Conservation (phyloP, 2,888 invertebrate genomes). For the Drosophila suboccidentalis region DNA sequence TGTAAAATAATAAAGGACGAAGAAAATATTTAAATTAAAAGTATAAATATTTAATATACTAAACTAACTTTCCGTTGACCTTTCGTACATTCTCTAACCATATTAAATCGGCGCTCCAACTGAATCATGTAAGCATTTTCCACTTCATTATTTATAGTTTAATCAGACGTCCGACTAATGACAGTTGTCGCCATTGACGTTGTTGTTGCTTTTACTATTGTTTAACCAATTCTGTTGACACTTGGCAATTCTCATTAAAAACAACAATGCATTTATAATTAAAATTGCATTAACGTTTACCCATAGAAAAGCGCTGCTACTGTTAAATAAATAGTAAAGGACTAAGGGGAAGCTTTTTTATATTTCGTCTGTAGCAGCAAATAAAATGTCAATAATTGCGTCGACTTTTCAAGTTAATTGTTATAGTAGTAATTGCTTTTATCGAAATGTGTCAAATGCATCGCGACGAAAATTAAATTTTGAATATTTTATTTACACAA, state of each 20-base stretch:
- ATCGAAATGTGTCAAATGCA: constrained; percentile 71
- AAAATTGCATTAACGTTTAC: constrained; percentile 68
- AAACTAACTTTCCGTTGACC: constrained; percentile 10
- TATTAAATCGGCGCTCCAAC: constrained; percentile 29
- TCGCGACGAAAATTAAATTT: constrained; percentile 67
- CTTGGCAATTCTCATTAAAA: constrained; percentile 62
- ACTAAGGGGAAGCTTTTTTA: not conserved
- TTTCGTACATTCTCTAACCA: not conserved
- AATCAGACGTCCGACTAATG: constrained; percentile 31
- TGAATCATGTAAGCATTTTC: constrained; percentile 31
- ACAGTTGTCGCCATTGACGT: constrained; percentile 3
- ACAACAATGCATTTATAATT: constrained; percentile 66
- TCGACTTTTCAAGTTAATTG: constrained; percentile 64
- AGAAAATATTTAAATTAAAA: too few relatives aligned
- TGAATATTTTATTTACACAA: constrained; percentile 64
- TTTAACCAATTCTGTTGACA: constrained; percentile 55
- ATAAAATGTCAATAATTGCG: constrained; percentile 43
- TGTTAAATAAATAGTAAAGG: constrained; percentile 2
- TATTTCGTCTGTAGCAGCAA: constrained; percentile 45
- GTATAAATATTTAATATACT: not conserved
- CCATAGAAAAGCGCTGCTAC: constrained; percentile 12
- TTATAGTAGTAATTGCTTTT: constrained; percentile 63
- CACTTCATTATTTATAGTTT: constrained; percentile 51
- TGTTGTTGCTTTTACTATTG: constrained; percentile 20
- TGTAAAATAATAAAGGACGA: too few relatives aligned